Conservation (phyloP, 2,113 vertebrate species). For the Alethe diademata region DNA sequence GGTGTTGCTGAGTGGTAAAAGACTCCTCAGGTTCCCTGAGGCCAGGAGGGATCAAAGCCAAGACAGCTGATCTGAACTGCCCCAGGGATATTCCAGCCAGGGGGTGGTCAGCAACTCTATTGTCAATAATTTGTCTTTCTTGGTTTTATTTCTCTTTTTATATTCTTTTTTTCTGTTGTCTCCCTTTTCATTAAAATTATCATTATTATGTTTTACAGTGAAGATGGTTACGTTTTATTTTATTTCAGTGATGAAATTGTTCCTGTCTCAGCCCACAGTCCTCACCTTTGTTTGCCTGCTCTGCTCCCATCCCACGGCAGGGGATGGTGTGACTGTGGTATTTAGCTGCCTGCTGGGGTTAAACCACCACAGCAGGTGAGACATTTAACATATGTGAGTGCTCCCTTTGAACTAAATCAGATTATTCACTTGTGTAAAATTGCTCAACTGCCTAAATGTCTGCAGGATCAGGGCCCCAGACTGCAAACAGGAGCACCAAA, state of each 20-base stretch:
- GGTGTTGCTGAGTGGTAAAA: not conserved
- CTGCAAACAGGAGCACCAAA: conserved; percentile 42
- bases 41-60: not conserved
- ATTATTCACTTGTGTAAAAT: conserved; percentile 64
- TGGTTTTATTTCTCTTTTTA: not conserved
- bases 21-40: not conserved
- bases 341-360: not conserved
- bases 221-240: not conserved
- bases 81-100: not conserved
- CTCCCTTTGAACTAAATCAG: conserved; percentile 59
- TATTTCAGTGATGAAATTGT: not conserved
- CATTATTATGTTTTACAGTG: not conserved
- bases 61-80: not conserved
- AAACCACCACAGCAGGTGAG: conserved; percentile 35
- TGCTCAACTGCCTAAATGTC: conserved; percentile 39
- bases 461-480: conserved; percentile 34
- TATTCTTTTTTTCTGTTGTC: too few species aligned
- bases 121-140: not conserved
- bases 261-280: not conserved
- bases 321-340: not conserved
- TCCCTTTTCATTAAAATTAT: not conserved
- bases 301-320: not conserved
- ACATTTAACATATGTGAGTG: conserved; percentile 32
- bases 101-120: not conserved
- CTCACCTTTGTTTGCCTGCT: not conserved